Conservation (phyloP, 1,140 invertebrate species). For the Bombus picipes region DNA sequence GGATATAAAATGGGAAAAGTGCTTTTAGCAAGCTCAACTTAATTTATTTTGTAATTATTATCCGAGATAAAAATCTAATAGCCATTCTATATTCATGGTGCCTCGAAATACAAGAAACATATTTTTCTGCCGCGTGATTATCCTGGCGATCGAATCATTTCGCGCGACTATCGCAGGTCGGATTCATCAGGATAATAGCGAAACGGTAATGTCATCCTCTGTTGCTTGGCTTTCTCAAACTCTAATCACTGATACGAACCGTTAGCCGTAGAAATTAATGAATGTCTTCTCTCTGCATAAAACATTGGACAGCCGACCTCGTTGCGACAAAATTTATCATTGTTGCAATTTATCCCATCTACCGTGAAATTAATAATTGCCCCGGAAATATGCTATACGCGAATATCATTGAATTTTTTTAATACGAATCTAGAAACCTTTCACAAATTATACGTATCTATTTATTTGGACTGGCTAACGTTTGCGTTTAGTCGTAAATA, state of each 20-base stretch:
- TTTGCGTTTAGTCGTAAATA: no score
- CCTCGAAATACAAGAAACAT: no score
- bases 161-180: background rate
- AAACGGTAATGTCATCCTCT: background rate
- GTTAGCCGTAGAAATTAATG: constrained; percentile 25
- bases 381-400: background rate
- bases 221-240: background rate
- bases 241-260: constrained; percentile 3
- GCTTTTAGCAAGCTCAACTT: no score
- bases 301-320: background rate
- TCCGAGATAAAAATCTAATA: no score
- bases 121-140: background rate
- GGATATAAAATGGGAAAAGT: no score
- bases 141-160: background rate
- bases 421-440: no score
- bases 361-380: constrained; percentile 8
- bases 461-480: no score
- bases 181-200: constrained; percentile 3
- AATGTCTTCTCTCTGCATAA: background rate
- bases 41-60: no score
- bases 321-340: constrained; percentile 9
- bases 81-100: no score
- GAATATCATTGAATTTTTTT: background rate
- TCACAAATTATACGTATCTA: no score
- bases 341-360: background rate